Percentiles rank a stretch among this genome's conserved stretches.
phyloP scores from a whole-genome alignment of 2,797 vertebrate genomes.

The Rachycentron canadum region DNA sequence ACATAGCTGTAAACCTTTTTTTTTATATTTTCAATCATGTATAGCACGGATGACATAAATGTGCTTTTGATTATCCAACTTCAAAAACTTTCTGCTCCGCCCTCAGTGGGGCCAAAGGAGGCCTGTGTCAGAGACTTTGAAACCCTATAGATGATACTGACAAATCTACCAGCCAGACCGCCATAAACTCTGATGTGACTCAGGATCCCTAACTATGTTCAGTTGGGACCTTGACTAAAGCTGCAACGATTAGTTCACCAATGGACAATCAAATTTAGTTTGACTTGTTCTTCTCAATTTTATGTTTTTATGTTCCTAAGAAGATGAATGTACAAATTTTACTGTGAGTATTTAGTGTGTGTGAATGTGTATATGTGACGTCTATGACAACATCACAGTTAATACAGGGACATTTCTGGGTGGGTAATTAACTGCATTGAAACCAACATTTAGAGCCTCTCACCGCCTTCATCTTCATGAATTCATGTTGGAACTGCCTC shows the following conservation, averaged over 20 bases:
- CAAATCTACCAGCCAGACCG: background rate
- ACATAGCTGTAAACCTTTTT: background rate
- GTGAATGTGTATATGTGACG: no score
- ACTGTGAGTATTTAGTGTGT: no score
- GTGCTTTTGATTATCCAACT: constrained; percentile 35
- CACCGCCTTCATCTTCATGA: no score
- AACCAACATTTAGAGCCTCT: no score
- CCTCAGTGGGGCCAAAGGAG: background rate
- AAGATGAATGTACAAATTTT: background rate
- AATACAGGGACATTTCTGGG: no score
- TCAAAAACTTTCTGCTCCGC: constrained; percentile 10
- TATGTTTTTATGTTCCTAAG: background rate
- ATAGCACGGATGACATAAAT: constrained; percentile 16
- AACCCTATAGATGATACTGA: background rate
- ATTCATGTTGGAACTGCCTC: no score
- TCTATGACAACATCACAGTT: no score
- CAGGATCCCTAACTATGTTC: background rate
- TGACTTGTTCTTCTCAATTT: background rate
- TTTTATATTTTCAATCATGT: constrained; percentile 19
- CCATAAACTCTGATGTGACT: background rate
- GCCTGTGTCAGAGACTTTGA: background rate
- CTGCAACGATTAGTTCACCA: background rate
- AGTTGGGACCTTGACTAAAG: constrained; percentile 1
- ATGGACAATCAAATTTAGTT: background rate
- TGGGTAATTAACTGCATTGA: no score